These are phyloP conservation scores for Silurus meridionalis DNA, from an alignment of 2,113 vertebrate genomes.

Conservation along the genomic window DNA sequence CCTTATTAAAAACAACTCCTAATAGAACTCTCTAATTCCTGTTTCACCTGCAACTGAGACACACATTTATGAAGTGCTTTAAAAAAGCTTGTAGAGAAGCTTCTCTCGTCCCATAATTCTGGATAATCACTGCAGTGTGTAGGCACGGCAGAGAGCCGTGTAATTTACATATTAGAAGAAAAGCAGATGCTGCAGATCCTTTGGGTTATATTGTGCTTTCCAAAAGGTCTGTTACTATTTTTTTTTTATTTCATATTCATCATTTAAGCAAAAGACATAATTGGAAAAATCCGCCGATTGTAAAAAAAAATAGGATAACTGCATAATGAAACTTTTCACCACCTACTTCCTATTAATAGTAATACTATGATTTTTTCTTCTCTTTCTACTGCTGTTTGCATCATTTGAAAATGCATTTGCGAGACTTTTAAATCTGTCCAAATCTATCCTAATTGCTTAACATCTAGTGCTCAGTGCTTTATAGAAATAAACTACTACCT, in stretches of 20 bases:
- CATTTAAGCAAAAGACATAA: not conserved
- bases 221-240: not conserved
- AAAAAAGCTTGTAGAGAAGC: not conserved
- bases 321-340: not conserved
- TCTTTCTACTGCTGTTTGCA: not conserved
- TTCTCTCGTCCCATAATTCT: not conserved
- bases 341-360: not conserved
- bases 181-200: not conserved
- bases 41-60: not conserved
- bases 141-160: not conserved
- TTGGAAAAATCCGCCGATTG: not conserved
- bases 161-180: conserved; percentile 8
- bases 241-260: not conserved
- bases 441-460: not conserved
- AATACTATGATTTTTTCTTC: not conserved
- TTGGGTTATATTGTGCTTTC: not conserved
- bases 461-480: not conserved
- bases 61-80: not conserved
- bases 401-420: not conserved
- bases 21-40: not conserved
- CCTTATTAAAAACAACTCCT: not conserved
- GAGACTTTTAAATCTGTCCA: not conserved
- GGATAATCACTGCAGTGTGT: not conserved
- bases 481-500: not conserved
- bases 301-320: not conserved